phyloP scores from a whole-genome alignment of 2,888 invertebrate species.

The Ganaspis brasiliensis region DNA sequence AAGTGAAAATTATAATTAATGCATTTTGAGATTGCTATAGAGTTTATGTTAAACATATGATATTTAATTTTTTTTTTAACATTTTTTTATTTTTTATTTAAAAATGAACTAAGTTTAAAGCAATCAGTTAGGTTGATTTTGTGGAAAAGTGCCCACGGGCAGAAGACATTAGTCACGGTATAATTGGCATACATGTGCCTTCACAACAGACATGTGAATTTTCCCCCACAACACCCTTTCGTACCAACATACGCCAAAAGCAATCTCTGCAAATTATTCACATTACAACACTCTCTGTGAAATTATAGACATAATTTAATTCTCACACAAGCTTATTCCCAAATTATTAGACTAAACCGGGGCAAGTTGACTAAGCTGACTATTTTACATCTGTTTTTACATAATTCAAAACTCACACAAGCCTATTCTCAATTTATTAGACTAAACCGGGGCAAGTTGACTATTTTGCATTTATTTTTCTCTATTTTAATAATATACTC shows the following conservation, averaged over 20 bases:
- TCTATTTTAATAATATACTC: too few relatives aligned
- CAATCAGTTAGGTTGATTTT: slow-evolving; percentile 73
- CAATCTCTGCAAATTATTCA: slow-evolving; percentile 18
- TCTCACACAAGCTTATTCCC: not conserved
- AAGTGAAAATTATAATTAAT: too few relatives aligned
- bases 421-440: too few relatives aligned
- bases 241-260: slow-evolving; percentile 4
- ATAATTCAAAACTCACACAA: slow-evolving; percentile 5
- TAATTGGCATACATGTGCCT: slow-evolving; percentile 67
- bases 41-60: too few relatives aligned
- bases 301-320: slow-evolving; percentile 40
- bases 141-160: slow-evolving; percentile 73
- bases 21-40: too few relatives aligned
- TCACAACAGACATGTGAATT: slow-evolving; percentile 31
- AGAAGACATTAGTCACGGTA: slow-evolving; percentile 76
- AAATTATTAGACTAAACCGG: too few relatives aligned
- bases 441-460: not conserved
- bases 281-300: not conserved
- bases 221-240: not conserved
- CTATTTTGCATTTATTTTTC: too few relatives aligned
- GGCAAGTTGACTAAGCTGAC: not conserved
- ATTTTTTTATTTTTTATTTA: too few relatives aligned
- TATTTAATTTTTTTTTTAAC: too few relatives aligned
- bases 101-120: slow-evolving; percentile 69
- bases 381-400: too few relatives aligned